These are phyloP conservation scores for Cheilosia grossa DNA, from an alignment of 2,888 invertebrate species.

Conservation along the genomic window DNA sequence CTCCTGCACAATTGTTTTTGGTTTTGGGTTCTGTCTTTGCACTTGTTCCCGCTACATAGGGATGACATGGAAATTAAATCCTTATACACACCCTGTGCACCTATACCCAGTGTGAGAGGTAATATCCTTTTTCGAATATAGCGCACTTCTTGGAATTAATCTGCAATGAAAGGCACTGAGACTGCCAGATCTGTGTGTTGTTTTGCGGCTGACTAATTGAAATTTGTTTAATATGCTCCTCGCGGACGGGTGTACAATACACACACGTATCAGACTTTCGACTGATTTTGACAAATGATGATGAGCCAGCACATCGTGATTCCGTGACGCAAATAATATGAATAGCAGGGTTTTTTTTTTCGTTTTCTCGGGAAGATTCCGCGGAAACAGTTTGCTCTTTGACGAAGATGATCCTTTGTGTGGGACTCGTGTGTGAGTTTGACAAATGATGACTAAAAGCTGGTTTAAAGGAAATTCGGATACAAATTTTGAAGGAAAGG, in stretches of 20 bases:
- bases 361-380: background rate
- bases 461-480: background rate
- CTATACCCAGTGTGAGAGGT: constrained; percentile 15
- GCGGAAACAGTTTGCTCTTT: constrained; percentile 6
- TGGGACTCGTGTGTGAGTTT: background rate
- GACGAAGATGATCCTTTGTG: constrained; percentile 1
- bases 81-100: constrained; percentile 56
- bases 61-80: constrained; percentile 73
- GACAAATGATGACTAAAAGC: constrained; percentile 36
- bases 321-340: background rate
- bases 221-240: constrained; percentile 69
- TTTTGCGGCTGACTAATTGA: constrained; percentile 65
- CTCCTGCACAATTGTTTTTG: constrained; percentile 64
- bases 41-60: constrained; percentile 58
- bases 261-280: constrained; percentile 61
- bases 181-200: background rate
- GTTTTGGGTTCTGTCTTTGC: constrained; percentile 22
- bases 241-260: constrained; percentile 13
- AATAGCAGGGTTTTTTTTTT: background rate
- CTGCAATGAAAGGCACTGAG: constrained; percentile 26
- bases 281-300: constrained; percentile 73
- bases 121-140: constrained; percentile 12
- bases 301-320: constrained; percentile 30
- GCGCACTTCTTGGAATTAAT: constrained; percentile 30
- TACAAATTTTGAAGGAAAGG: background rate